A percentile compares a stretch with the other conserved stretches of the same genome.
Conservation (phyloP, 1,140 invertebrate genomes). For the Muscidifurax raptorellus region DNA sequence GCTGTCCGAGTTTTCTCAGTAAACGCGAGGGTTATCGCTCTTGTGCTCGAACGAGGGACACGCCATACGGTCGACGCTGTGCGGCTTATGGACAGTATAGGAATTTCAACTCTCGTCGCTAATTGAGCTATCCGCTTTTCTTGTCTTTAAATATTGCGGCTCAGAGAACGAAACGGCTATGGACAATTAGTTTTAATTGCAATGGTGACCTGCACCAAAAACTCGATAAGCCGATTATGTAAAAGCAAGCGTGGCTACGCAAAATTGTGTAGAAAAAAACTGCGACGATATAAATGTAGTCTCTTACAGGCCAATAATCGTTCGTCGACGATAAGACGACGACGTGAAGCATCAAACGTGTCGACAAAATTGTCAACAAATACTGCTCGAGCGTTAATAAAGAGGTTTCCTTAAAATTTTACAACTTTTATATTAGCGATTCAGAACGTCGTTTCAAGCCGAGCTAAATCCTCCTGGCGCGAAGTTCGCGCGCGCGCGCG, state of each 20-base stretch:
- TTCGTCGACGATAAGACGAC: slow-evolving; percentile 23
- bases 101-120: slow-evolving; percentile 54
- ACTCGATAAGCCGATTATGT: too few species aligned
- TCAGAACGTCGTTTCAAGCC: slow-evolving; percentile 2
- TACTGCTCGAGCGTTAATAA: neutral
- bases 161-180: too few species aligned
- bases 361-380: slow-evolving; percentile 32
- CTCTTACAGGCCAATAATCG: slow-evolving; percentile 40
- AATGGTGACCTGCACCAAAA: too few species aligned
- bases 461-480: slow-evolving; percentile 4
- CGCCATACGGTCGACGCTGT: too few species aligned
- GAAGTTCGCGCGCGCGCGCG: neutral
- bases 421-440: slow-evolving; percentile 48
- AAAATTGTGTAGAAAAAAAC: too few species aligned
- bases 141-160: too few species aligned
- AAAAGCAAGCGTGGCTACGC: too few species aligned
- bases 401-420: slow-evolving; percentile 24
- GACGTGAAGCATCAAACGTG: neutral
- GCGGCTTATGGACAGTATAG: slow-evolving; percentile 33
- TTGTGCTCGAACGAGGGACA: slow-evolving; percentile 52
- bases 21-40: slow-evolving; percentile 60
- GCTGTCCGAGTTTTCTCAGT: slow-evolving; percentile 58
- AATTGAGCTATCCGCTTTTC: slow-evolving; percentile 53
- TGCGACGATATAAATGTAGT: too few species aligned
- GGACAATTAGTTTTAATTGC: too few species aligned